Base-by-base conservation (phyloP, 2,113 vertebrate genomes). In the Pleuronectes platessa region DNA sequence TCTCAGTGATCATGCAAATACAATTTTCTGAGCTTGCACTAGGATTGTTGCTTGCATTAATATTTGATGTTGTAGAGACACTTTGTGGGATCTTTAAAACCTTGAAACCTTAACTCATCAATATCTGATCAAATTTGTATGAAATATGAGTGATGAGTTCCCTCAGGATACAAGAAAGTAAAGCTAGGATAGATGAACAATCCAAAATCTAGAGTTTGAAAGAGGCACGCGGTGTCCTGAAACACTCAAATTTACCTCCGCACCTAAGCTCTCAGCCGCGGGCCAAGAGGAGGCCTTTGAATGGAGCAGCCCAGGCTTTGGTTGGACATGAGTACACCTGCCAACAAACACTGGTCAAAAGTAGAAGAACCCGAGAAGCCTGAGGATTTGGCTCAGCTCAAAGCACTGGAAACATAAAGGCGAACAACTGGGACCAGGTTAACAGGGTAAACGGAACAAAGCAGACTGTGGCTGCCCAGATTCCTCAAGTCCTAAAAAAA, bases 241-340 rank as follows among this genome's bases (percentile, higher is more conserved):
- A 6, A 49, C 26, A 56, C 64, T 11, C 27, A 31, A 2, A 54
- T 74, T 74, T 40, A 58, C 66, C 58, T 21, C n/a, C 60, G 26
- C 68, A 77, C 55, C 64, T 74, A 65, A 81, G 60, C 67, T 55
- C 51, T 55, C 55, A 71, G 78, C 78, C 64, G 21, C 2, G 0
- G 61, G 68, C 51, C 49, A 58, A 42, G 18, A 27, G 2, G 3
- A 54, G 45, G 53, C 40, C 40, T 71, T 49, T 68, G 60, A 84
- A 55, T 0, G 3, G 2, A n/a, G 35, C 21, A 0, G 23, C 24
- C 0, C 12, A 15, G 35, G 47, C 27, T 77, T 69, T 37, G n/a
- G 60, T 55, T 20, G 71, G 21, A 56, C 20, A 21, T 9, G 31
- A 18, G n/a, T 17, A 31, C 60, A 47, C 47, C 47, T 10, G n/a